A percentile compares a stretch with the other conserved stretches of the same genome.
phyloP scores from a whole-genome alignment of 2,113 vertebrate species.

The Bungarus multicinctus region DNA sequence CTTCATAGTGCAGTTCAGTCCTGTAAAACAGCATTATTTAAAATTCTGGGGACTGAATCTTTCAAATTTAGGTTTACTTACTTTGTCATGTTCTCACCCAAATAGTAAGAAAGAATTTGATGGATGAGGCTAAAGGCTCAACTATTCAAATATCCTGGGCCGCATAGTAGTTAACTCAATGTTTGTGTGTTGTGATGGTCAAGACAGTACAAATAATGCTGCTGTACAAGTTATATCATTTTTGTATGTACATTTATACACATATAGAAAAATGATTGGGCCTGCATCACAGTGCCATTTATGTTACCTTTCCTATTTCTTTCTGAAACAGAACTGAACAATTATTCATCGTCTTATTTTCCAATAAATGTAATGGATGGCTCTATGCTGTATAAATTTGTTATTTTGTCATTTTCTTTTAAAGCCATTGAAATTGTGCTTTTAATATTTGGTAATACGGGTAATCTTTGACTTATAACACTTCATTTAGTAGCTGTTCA shows the following conservation, averaged over 20 bases:
- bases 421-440: neutral
- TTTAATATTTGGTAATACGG: neutral
- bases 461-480: too few species aligned
- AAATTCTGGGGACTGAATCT: neutral
- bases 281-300: neutral
- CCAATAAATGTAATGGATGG: neutral
- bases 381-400: neutral
- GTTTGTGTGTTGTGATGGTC: neutral
- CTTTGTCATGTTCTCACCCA: neutral
- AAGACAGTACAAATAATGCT: neutral
- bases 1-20: neutral
- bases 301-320: neutral
- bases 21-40: neutral
- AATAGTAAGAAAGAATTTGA: neutral
- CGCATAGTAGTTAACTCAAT: neutral
- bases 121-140: neutral
- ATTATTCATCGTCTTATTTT: neutral
- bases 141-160: neutral
- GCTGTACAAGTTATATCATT: neutral
- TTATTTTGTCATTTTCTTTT: neutral
- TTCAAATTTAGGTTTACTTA: neutral
- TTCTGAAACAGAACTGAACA: neutral
- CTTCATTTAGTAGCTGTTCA: too few species aligned
- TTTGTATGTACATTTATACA: neutral
- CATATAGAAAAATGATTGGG: neutral